Percentiles rank a stretch among this genome's conserved stretches.
These are phyloP conservation scores for Apoderus coryli DNA, from an alignment of 2,888 invertebrate species.

Conservation along the genomic window DNA sequence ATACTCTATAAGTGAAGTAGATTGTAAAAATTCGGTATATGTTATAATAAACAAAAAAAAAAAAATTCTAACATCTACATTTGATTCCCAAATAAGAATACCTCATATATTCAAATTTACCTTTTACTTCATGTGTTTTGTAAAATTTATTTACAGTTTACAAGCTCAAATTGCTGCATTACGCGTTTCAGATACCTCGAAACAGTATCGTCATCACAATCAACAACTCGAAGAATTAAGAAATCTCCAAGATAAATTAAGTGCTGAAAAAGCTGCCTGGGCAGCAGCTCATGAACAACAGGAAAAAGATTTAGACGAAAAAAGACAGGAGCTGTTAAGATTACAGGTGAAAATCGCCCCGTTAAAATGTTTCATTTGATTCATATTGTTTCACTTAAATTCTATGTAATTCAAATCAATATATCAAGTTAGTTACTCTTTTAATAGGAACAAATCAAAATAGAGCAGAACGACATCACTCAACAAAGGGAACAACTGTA, in stretches of 20 bases:
- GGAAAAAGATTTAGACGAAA: slow-evolving; percentile 47
- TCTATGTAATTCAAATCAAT: too few relatives aligned
- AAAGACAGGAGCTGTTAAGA: slow-evolving; percentile 54
- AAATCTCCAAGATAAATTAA: slow-evolving; percentile 77
- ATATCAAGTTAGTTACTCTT: too few relatives aligned
- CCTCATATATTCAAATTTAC: too few relatives aligned
- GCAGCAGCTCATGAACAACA: slow-evolving; percentile 56
- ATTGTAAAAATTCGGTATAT: too few relatives aligned
- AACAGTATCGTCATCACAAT: slow-evolving; percentile 61
- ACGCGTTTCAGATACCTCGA: slow-evolving; percentile 33
- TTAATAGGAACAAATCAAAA: slow-evolving; percentile 45
- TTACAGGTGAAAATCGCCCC: slow-evolving; percentile 44
- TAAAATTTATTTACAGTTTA: too few relatives aligned
- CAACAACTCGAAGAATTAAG: slow-evolving; percentile 85
- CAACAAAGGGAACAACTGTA: slow-evolving; percentile 87
- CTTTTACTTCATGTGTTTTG: too few relatives aligned
- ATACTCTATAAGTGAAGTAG: too few relatives aligned
- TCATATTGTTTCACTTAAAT: too few relatives aligned
- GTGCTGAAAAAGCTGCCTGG: slow-evolving; percentile 66
- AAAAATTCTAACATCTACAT: too few relatives aligned
- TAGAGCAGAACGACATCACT: slow-evolving; percentile 72
- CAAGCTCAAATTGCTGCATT: slow-evolving; percentile 69
- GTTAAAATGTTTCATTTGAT: too few relatives aligned
- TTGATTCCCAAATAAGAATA: too few relatives aligned
- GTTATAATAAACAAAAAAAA: too few relatives aligned